Evolutionary conservation across 2,888 invertebrate genomes (phyloP).

Genomic region (Gryllus longicercus): DNA sequence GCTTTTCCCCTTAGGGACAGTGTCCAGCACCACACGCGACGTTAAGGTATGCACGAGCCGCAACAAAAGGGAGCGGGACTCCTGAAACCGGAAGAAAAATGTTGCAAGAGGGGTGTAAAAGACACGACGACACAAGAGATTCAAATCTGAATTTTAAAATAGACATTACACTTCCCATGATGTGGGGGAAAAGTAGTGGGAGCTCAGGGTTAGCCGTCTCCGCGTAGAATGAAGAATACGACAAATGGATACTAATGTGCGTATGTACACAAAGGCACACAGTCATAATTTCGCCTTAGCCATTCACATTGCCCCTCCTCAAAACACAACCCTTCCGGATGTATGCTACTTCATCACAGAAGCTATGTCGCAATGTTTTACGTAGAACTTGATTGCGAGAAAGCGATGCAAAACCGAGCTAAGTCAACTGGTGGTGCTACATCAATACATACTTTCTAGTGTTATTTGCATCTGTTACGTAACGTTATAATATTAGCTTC

Average conservation of each 20-base stretch:
- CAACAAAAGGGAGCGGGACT: not conserved
- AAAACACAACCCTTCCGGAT: not conserved
- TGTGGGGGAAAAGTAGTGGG: not conserved
- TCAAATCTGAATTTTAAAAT: constrained; percentile 3
- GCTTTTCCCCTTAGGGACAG: not conserved
- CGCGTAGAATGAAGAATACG: too few species aligned
- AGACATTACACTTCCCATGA: constrained; percentile 17
- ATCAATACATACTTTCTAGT: too few species aligned
- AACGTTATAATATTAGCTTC: too few species aligned
- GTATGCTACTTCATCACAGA: not conserved
- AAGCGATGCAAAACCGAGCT: too few species aligned
- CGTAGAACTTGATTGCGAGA: not conserved
- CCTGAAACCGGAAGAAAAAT: not conserved
- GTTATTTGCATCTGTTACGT: too few species aligned
- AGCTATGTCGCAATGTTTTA: not conserved
- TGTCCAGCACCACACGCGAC: not conserved
- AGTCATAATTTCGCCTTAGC: not conserved
- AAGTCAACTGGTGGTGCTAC: too few species aligned
- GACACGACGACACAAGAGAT: not conserved
- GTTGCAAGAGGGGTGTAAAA: not conserved
- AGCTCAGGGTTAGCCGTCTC: too few species aligned
- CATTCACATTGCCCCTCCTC: not conserved
- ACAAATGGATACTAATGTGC: too few species aligned
- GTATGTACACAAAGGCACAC: not conserved
- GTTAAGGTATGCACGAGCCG: not conserved